phyloP scores from a whole-genome alignment of 30 jellyfish, hydroid and myxozoan species.

The Aurelia sp. region DNA sequence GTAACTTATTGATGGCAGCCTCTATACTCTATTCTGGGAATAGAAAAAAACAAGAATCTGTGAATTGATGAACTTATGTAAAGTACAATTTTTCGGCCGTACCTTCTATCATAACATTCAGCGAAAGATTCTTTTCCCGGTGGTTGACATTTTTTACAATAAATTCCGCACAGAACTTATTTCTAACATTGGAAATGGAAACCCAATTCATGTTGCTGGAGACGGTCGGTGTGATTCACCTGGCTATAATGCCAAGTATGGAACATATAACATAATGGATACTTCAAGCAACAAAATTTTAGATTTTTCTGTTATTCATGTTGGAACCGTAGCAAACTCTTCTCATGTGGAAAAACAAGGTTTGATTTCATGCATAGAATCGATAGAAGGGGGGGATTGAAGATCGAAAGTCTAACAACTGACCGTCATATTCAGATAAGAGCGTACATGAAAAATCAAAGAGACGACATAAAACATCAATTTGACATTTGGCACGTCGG shows the following conservation, averaged over 20 bases:
- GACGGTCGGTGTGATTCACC: slow-evolving; percentile 56
- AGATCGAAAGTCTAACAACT: slow-evolving; percentile 24
- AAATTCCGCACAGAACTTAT: too few species aligned
- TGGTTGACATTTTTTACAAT: too few species aligned
- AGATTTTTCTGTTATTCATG: slow-evolving; percentile 27
- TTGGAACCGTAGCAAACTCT: slow-evolving; percentile 34
- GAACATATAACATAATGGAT: slow-evolving; percentile 61
- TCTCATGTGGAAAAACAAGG: slow-evolving; percentile 50
- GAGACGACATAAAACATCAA: slow-evolving; percentile 36
- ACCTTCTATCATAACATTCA: too few species aligned
- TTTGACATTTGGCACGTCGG: slow-evolving; percentile 68
- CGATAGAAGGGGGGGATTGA: slow-evolving; percentile 20
- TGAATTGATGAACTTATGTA: too few species aligned
- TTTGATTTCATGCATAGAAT: slow-evolving; percentile 11
- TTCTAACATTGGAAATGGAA: too few species aligned
- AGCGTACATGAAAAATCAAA: slow-evolving; percentile 36
- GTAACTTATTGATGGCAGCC: too few species aligned
- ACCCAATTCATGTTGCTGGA: slow-evolving; percentile 2
- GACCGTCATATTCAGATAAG: slow-evolving; percentile 56
- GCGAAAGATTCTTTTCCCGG: too few species aligned
- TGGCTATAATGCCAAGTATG: slow-evolving; percentile 48
- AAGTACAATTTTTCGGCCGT: too few species aligned
- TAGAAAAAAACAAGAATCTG: too few species aligned
- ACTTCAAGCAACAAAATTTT: not conserved
- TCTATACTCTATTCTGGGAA: too few species aligned